Base-by-base conservation (phyloP, 2,113 vertebrate species). In the Bubalus kerabau region DNA sequence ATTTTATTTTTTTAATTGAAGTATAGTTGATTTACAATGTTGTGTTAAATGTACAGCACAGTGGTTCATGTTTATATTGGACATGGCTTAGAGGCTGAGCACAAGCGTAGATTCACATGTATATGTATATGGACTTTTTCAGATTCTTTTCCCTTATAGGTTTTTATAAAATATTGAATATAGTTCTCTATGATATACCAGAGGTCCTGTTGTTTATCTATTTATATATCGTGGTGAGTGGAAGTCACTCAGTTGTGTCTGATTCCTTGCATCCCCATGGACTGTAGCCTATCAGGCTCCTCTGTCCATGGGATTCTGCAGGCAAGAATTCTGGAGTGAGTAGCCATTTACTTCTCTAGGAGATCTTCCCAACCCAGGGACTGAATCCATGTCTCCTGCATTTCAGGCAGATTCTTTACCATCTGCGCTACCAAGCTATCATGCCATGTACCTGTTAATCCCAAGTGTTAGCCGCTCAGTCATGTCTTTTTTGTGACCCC, bases 221-320 rank as follows among this genome's bases (percentile, higher is more conserved):
- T 78, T 8, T 78, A 36, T 36, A 67, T 36, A 67, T 21, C 4
- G 5, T 11, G 17, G 64, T 67, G 17, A 67, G 17, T 67, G 17
- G 32, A 36, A 67, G 64, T 21, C n/a, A 21, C 4, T 11, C n/a
- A 71, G n/a, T 36, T 11, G 1, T 36, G n/a, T 71, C 17, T 71
- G n/a, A 71, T 21, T 71, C n/a, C 9, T 71, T 71, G 9, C 0
- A 0, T 36, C 17, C 4, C 17, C 0, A 1, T 36, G n/a, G 17
- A 67, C 32, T 67, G 4, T 21, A 67, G 9, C n/a, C 64, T 36
- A 36, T 8, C 4, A 67, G n/a, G 64, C 9, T 67, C 17, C 64
- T 36, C n/a, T 67, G 8, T 67, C n/a, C 17, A 67, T 21, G 32
- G 64, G 8, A 36, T 21, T 67, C 64, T 67, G 17, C 64, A 67